Percentiles rank a stretch among this genome's conserved stretches.
These are phyloP conservation scores for Eristalinus aeneus DNA, from an alignment of 2,888 invertebrate species.

Conservation along the genomic window DNA sequence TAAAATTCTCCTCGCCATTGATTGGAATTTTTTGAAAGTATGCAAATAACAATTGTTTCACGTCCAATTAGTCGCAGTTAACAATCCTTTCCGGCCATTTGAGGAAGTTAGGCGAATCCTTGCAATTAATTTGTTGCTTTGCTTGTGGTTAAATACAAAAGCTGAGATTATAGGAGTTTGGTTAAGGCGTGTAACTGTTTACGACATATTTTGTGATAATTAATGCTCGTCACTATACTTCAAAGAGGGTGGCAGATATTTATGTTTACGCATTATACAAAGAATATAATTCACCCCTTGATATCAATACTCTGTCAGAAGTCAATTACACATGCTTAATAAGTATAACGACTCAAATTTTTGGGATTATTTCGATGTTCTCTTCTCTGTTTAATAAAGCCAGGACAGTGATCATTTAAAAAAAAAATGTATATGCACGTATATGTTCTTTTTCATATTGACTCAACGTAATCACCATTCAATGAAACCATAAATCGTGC, in stretches of 20 bases:
- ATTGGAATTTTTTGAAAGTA: neutral
- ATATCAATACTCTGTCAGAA: conserved; percentile 37
- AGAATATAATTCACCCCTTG: neutral
- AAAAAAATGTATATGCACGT: neutral
- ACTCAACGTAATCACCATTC: conserved; percentile 42
- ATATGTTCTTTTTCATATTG: neutral
- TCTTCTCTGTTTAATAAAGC: neutral
- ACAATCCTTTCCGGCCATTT: conserved; percentile 24
- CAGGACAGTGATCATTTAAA: neutral
- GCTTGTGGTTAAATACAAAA: conserved; percentile 45
- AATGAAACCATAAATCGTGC: conserved; percentile 63
- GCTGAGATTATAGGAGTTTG: conserved; percentile 36
- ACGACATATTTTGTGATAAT: conserved; percentile 64
- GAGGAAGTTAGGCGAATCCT: conserved; percentile 46
- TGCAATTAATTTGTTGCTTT: conserved; percentile 54
- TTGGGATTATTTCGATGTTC: conserved; percentile 22
- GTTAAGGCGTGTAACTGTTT: conserved; percentile 58
- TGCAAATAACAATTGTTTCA: conserved; percentile 44
- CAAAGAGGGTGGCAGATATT: neutral
- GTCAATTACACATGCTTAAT: conserved; percentile 55
- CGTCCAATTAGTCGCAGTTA: conserved; percentile 52
- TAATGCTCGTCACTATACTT: conserved; percentile 40
- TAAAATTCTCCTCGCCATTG: neutral
- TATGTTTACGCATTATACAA: neutral
- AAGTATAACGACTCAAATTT: conserved; percentile 35